phyloP scores from a whole-genome alignment of 2,113 vertebrate genomes.

The Nothocercus nigrocapillus region DNA sequence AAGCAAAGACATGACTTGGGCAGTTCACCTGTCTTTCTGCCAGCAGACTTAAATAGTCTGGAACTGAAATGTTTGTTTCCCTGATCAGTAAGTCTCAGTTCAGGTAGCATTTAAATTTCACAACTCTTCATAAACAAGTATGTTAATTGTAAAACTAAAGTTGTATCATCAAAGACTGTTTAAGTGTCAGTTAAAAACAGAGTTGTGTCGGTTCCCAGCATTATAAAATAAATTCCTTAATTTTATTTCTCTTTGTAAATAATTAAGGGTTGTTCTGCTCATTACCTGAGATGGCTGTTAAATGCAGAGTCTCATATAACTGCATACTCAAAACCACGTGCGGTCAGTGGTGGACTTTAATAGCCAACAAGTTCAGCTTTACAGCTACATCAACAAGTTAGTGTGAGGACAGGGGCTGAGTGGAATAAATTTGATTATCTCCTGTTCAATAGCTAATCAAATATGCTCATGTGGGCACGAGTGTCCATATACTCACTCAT shows the following conservation, averaged over 20 bases:
- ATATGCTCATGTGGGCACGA: too few relatives aligned
- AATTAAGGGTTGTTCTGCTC: background rate
- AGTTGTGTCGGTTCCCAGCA: background rate
- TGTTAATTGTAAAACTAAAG: background rate
- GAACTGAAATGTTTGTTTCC: background rate
- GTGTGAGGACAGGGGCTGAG: background rate
- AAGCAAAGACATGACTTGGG: background rate
- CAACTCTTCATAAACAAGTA: background rate
- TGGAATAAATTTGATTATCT: background rate
- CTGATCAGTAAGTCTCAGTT: background rate
- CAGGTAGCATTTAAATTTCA: background rate
- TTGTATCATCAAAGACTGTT: background rate
- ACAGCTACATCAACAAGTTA: background rate
- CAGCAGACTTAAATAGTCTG: background rate
- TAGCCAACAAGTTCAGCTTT: background rate
- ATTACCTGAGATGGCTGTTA: background rate
- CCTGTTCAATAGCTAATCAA: background rate
- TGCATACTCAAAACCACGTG: background rate
- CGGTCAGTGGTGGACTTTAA: background rate
- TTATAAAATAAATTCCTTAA: background rate
- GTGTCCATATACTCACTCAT: accelerated
- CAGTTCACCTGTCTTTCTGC: background rate
- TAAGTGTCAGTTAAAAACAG: constrained; percentile 1
- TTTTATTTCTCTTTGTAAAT: background rate
- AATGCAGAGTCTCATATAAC: background rate